These are phyloP conservation scores for Cyanoliseus patagonus DNA, from an alignment of 2,113 vertebrate species.

Conservation along the genomic window DNA sequence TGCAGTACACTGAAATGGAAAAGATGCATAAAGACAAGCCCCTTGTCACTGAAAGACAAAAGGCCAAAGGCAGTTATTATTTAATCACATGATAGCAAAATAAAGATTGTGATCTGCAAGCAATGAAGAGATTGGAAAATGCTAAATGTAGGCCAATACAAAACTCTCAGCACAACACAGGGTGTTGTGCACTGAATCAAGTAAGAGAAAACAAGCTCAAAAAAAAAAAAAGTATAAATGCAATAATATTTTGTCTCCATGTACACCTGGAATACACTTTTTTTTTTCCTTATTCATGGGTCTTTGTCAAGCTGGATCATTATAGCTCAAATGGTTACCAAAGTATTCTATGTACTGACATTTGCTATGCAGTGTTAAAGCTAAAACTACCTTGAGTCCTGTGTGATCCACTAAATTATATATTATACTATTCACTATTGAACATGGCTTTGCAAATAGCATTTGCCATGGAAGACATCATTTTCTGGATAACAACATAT, in stretches of 20 bases:
- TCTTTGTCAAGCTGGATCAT: neutral
- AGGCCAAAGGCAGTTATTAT: conserved; percentile 14
- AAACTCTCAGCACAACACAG: neutral
- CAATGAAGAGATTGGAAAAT: neutral
- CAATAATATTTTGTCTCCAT: neutral
- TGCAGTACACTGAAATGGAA: neutral
- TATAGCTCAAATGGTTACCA: neutral
- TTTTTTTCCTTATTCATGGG: neutral
- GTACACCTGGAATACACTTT: neutral
- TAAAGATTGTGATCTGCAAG: conserved; percentile 25
- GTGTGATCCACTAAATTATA: neutral
- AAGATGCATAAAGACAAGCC: neutral
- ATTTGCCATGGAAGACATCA: neutral
- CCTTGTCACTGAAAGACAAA: neutral
- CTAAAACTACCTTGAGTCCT: neutral
- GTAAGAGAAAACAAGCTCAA: neutral
- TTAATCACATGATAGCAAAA: neutral
- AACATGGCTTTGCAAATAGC: neutral
- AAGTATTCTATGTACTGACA: neutral
- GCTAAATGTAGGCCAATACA: neutral
- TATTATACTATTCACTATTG: neutral
- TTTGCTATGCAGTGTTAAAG: neutral
- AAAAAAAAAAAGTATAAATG: neutral
- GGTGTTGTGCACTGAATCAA: neutral
- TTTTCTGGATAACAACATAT: neutral